A percentile compares a stretch with the other conserved stretches of the same genome.
phyloP scores from a whole-genome alignment of 1,140 invertebrate genomes.

The Matsumurasca onukii region DNA sequence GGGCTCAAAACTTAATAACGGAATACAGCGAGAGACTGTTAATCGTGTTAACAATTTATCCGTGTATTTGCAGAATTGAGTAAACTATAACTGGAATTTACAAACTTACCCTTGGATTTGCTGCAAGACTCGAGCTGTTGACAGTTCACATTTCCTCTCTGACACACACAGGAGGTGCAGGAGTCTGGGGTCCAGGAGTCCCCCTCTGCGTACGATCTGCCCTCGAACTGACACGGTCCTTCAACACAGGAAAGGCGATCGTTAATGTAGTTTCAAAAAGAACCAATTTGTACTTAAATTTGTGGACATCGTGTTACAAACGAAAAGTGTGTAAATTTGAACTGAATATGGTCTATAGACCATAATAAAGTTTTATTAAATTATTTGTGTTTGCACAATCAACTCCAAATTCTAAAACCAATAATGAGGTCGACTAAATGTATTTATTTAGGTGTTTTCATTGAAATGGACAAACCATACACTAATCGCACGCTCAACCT shows the following conservation, averaged over 20 bases:
- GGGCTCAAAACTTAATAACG: too few species aligned
- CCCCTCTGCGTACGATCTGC: slow-evolving; percentile 58
- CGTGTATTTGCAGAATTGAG: too few species aligned
- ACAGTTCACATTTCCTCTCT: slow-evolving; percentile 58
- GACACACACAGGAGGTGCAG: slow-evolving; percentile 65
- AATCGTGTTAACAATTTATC: too few species aligned
- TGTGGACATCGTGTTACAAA: background rate
- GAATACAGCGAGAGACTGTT: too few species aligned
- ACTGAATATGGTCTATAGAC: background rate
- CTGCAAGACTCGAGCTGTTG: slow-evolving; percentile 45
- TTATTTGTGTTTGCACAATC: too few species aligned
- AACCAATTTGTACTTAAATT: background rate
- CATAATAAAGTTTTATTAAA: background rate
- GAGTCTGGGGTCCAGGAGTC: slow-evolving; percentile 62
- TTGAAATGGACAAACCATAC: too few species aligned
- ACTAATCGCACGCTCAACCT: too few species aligned
- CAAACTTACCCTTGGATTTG: slow-evolving; percentile 34
- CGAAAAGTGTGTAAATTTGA: background rate
- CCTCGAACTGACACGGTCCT: slow-evolving; percentile 53
- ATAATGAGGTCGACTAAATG: too few species aligned
- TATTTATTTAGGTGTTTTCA: too few species aligned
- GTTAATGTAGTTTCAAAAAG: background rate
- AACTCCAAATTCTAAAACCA: too few species aligned
- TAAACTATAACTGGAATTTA: too few species aligned
- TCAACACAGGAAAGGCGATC: background rate